Base-by-base conservation (phyloP, 2,888 invertebrate species). In the Teleiodes luculella region DNA sequence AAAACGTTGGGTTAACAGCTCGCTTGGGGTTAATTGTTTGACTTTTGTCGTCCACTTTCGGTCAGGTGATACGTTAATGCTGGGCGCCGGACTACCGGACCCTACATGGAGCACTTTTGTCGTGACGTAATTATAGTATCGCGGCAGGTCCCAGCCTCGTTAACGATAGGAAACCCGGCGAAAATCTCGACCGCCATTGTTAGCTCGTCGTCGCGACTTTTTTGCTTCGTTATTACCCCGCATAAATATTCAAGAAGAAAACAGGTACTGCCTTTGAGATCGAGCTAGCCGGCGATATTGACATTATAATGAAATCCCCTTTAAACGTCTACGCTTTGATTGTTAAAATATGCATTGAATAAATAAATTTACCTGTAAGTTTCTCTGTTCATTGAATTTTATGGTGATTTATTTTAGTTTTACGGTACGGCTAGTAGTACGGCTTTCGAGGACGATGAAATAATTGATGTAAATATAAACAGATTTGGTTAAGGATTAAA, bases 161-260 rank as follows among this genome's bases (percentile, higher is more conserved):
- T 64, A 64, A 54, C 57, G 60, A 67, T 69, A 64, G 60, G 63
- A 64, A 68, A 66, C 62, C 61, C 63, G 52, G 58, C 70, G 56
- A 67, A 75, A 74, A 68, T 65, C 61, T 60, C 66, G 56, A 64
- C 66, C 57, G 62, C 68, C 58, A 73, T 80, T 78, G 76, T 79
- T 70, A 67, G 59, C 59, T 67, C 67, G 66, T 72, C 68, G 64
- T 63, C 54, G 61, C 59, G 49, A 62, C 59, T 70, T 80, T 76
- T 70, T 73, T 70, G 57, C 68, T 64, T 65, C 64, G 64, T 77
- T 78, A 78, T 76, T 78, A 73, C 64, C 62, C 63, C 57, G 67
- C 70, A 80, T 83, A 79, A 80, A 83, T 83, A 79, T 80, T 80
- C 70, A 79, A 74, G 66, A 67, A 74, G 69, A 76, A 77, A 77